Conservation (phyloP, 2,888 invertebrate genomes). For the Eupithecia tripunctaria region DNA sequence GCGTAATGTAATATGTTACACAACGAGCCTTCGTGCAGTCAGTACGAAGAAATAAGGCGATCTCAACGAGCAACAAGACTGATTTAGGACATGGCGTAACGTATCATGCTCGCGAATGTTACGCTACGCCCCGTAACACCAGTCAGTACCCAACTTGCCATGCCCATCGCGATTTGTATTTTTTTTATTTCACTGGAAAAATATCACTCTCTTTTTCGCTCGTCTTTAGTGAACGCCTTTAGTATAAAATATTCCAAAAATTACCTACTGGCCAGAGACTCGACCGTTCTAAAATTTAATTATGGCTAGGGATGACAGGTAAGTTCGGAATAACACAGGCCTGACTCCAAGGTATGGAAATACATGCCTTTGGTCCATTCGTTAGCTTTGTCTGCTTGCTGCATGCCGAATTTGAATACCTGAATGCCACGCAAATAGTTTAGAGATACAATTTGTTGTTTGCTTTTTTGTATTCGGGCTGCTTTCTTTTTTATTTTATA, state of each 20-base stretch:
- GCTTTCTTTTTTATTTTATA: background rate
- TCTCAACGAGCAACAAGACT: no score
- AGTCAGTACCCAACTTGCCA: no score
- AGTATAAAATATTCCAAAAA: background rate
- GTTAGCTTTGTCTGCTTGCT: conserved; percentile 5
- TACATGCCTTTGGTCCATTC: conserved; percentile 3
- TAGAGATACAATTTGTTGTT: background rate
- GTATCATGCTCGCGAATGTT: no score
- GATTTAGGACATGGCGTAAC: no score
- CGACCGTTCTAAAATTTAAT: background rate
- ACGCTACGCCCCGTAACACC: no score
- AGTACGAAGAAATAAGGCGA: no score
- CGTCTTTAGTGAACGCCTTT: background rate
- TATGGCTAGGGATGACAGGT: background rate
- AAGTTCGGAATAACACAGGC: background rate
- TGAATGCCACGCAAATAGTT: background rate
- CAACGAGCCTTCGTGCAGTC: no score
- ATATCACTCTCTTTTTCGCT: background rate
- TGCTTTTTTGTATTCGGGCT: background rate
- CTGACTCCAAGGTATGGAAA: background rate
- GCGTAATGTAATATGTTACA: no score
- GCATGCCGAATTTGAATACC: background rate
- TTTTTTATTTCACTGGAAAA: no score
- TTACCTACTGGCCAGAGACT: background rate
- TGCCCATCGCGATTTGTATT: no score